phyloP scores from a whole-genome alignment of 92 coral and sea anemone species.

The Palythoa caribaeorum region DNA sequence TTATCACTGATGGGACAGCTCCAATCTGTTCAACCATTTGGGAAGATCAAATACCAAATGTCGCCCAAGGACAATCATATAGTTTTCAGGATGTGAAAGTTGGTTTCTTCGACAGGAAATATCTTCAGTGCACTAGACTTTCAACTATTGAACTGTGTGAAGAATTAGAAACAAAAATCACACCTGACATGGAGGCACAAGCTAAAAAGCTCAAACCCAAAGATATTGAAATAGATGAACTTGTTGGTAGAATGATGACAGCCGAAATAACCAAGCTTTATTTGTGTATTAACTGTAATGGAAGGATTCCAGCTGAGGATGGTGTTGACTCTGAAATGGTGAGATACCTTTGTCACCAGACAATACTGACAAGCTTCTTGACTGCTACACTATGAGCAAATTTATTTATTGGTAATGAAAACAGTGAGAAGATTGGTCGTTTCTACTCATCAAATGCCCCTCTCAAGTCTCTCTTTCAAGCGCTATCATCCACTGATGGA shows the following conservation, averaged over 20 bases:
- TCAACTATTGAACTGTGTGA: constrained; percentile 3
- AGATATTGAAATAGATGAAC: background rate
- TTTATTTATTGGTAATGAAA: background rate
- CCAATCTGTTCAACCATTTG: constrained; percentile 1
- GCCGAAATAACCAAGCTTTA: background rate
- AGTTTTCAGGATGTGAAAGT: background rate
- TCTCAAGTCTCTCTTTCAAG: background rate
- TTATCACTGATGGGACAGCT: background rate
- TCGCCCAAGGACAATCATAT: constrained; percentile 1
- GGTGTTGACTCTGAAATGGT: background rate
- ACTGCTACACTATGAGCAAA: background rate
- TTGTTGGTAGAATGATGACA: background rate
- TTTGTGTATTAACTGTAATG: background rate
- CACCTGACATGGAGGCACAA: constrained; percentile 3
- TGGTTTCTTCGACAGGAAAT: constrained; percentile 2
- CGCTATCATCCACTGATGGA: constrained; percentile 5
- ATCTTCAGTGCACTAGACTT: background rate
- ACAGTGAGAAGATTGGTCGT: background rate
- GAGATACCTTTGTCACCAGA: background rate
- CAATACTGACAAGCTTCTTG: background rate
- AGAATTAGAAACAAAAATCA: background rate
- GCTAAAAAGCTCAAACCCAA: constrained; percentile 8
- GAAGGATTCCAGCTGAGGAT: constrained; percentile 3
- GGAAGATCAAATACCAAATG: background rate
- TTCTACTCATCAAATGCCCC: constrained; percentile 5